Base-by-base conservation (phyloP, 2,797 vertebrate genomes). In the Muscicapa striata region DNA sequence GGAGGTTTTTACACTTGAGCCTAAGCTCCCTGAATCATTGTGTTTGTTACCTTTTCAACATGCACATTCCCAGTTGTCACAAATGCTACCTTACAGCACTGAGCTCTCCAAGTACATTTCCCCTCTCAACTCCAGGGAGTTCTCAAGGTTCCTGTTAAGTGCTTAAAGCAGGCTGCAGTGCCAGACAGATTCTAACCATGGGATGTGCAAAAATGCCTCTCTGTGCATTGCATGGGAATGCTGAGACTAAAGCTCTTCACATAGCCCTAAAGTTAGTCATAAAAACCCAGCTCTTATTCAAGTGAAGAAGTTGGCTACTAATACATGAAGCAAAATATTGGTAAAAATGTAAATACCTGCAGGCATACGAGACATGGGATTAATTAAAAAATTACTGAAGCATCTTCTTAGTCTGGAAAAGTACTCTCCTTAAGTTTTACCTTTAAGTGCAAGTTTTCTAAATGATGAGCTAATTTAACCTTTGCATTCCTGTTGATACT, bases 41-140 rank as follows among this genome's bases (percentile, higher is more conserved):
- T 54, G 48, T 94, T 95, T 34, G 84, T 96, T 94, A 41, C 87
- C 64, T 95, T 97, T 96, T 97, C 93, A 97, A 92, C 95, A 94
- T 81, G 61, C 91, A 43, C 78, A 17, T 90, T 87, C 84, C 80
- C 81, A 89, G 43, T 93, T 95, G 92, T 82, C 87, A 81, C 84
- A 78, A 89, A 87, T 90, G 95, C 85, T 95, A 81, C 75, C 84
- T 94, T 84, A 72, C 40, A 80, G 74, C 66, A 46, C 12, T 29
- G 48, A 86, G 84, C 0, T 1, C 94, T 93, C 87, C 24, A 69
- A 86, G 76, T 27, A 69, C 82, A 59, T 97, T 94, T 97, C 89
- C 91, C 66, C 40, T 45, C 59, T 13, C 19, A 73, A 7, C 94
- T 91, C 89, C n/a, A 26, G 93, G 87, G 93, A 86, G 66, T 76